Evolutionary conservation across 2,797 vertebrate species (phyloP).

Genomic region (Lophotriccus pileatus): DNA sequence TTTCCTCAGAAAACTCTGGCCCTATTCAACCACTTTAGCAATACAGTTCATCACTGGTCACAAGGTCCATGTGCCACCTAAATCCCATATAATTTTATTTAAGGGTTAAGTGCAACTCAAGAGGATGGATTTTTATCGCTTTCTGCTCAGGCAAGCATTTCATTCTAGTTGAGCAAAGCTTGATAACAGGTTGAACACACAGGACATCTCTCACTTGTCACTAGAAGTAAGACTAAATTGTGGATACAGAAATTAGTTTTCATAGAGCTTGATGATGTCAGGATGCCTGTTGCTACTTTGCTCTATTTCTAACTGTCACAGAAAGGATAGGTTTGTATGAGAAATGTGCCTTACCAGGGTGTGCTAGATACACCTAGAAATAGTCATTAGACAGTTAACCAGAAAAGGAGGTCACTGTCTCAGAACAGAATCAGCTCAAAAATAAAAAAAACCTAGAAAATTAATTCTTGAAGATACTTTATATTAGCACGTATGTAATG

Average conservation of each 20-base stretch:
- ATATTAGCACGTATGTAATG: background rate
- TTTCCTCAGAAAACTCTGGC: background rate
- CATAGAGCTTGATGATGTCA: background rate
- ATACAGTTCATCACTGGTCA: background rate
- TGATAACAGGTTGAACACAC: background rate
- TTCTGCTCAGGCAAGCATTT: background rate
- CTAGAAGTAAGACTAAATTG: background rate
- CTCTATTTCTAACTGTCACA: background rate
- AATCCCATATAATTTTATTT: background rate
- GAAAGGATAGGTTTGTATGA: background rate
- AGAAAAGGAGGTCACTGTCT: constrained; percentile 37
- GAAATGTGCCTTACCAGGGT: background rate
- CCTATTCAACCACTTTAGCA: background rate
- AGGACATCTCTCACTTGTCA: background rate
- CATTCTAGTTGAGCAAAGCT: background rate
- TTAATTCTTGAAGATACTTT: constrained; percentile 21
- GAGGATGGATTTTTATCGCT: background rate
- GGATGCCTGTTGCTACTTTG: background rate
- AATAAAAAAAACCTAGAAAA: constrained; percentile 23
- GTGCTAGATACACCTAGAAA: background rate
- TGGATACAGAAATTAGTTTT: background rate
- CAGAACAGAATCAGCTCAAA: background rate
- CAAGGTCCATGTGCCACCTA: background rate
- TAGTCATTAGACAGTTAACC: background rate
- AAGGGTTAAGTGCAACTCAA: background rate